These are phyloP conservation scores for Steinernema carpocapsae DNA, from an alignment of 2,888 invertebrate species.

Conservation along the genomic window DNA sequence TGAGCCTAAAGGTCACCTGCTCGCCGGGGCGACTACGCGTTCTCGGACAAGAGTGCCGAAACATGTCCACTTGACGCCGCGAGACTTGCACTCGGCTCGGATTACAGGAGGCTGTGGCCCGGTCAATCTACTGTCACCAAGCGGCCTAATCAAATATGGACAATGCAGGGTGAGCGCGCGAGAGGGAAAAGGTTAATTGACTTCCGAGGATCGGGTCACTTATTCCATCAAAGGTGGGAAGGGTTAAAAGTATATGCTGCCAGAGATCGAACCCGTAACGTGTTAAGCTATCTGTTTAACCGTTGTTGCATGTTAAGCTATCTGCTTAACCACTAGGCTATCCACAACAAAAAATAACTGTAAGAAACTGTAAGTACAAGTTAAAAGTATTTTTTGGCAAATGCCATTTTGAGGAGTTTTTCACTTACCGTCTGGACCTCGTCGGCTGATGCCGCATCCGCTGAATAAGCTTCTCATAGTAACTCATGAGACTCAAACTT, in stretches of 20 bases:
- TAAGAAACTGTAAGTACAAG: too few relatives aligned
- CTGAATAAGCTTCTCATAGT: slow-evolving; percentile 15
- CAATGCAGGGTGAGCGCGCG: neutral
- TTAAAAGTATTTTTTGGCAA: too few relatives aligned
- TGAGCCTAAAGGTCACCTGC: slow-evolving; percentile 33
- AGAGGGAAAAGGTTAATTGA: too few relatives aligned
- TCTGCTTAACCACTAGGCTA: too few relatives aligned
- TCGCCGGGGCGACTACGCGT: neutral
- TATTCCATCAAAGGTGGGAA: too few relatives aligned
- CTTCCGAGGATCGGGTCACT: too few relatives aligned
- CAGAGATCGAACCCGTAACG: too few relatives aligned
- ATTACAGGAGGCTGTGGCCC: neutral
- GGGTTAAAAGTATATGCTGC: too few relatives aligned
- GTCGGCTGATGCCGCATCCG: slow-evolving; percentile 17
- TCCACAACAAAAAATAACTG: too few relatives aligned
- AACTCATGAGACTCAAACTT: neutral
- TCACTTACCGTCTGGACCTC: slow-evolving; percentile 23
- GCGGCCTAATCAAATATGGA: slow-evolving; percentile 3
- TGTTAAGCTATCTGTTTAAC: too few relatives aligned
- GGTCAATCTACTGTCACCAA: slow-evolving; percentile 28
- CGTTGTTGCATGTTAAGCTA: too few relatives aligned
- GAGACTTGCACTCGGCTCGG: neutral
- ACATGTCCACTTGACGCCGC: slow-evolving; percentile 25
- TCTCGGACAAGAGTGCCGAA: slow-evolving; percentile 10
- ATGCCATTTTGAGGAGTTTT: too few relatives aligned